Evolutionary conservation across 2,888 invertebrate species (phyloP), one percentile per base, ranked within the genome.

Genomic region (Eupithecia pulchellata): DNA sequence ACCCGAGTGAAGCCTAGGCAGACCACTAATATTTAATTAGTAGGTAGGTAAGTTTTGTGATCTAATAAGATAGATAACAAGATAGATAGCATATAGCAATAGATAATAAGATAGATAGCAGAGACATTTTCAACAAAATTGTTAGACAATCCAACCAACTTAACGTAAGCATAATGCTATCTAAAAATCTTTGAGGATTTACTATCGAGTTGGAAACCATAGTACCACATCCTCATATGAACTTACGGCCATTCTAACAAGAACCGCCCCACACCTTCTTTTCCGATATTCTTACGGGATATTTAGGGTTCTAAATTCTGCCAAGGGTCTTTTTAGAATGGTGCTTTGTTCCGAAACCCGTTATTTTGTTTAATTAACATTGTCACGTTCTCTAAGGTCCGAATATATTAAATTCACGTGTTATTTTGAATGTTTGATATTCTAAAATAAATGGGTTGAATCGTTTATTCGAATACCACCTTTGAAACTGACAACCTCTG

Each of bases 321-420:
- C 57, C 29, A 67, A 57, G 76, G 86, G 74, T 87, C 89, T 81
- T 66, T 55, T 67, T 74, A 75, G 69, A 84, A 71, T 88, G 86
- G 89, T 74, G 82, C 75, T 78, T 79, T 81, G 81, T 77, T 81
- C 75, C 75, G 80, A 77, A 81, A 81, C 75, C 88, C 85, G 87
- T 87, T 88, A 84, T 82, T 81, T 82, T 81, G 83, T 86, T 87
- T 89, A 89, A 90, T 89, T 88, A 89, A 89, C 82, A 80, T 83
- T 87, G 85, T 86, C 89, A 87, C 86, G 87, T 89, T 69, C 75
- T 67, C 75, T 66, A 71, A 77, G 74, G 78, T 75, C 73, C 73
- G 69, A 73, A 77, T 72, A 76, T 69, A 75, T 72, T 69, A 75
- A 76, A 75, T 76, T 71, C 69, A 71, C 66, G 42, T 70, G 61